These are phyloP conservation scores for Eulemur macaco DNA, from an alignment of 2,113 vertebrate species.

Conservation along the genomic window DNA sequence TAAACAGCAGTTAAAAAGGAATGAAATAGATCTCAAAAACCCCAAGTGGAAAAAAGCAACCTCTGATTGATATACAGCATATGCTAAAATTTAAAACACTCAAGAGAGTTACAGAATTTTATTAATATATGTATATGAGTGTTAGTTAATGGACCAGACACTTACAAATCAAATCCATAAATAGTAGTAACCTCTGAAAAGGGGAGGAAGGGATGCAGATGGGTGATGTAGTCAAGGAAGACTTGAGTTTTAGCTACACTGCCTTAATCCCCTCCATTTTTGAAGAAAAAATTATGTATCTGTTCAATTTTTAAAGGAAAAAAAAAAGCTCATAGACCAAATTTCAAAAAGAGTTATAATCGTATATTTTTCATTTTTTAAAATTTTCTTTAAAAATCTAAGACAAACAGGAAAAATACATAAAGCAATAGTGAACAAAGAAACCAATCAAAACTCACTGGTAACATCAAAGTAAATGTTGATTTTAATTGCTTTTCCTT, in stretches of 20 bases:
- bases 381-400: background rate
- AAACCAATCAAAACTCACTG: background rate
- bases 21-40: background rate
- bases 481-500: background rate
- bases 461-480: background rate
- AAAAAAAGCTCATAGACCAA: background rate
- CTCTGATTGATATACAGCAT: background rate
- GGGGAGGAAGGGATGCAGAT: background rate
- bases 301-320: background rate
- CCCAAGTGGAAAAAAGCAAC: background rate
- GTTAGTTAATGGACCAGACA: background rate
- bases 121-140: background rate
- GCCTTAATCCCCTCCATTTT: background rate
- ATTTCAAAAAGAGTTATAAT: background rate
- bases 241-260: background rate
- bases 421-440: background rate
- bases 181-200: background rate
- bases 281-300: background rate
- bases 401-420: background rate
- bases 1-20: background rate
- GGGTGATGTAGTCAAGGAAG: background rate
- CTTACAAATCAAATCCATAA: background rate
- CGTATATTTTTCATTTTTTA: background rate
- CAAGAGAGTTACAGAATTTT: background rate
- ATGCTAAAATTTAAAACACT: background rate